Base-by-base conservation (phyloP, 2,797 vertebrate genomes). In the Meda fulgida region DNA sequence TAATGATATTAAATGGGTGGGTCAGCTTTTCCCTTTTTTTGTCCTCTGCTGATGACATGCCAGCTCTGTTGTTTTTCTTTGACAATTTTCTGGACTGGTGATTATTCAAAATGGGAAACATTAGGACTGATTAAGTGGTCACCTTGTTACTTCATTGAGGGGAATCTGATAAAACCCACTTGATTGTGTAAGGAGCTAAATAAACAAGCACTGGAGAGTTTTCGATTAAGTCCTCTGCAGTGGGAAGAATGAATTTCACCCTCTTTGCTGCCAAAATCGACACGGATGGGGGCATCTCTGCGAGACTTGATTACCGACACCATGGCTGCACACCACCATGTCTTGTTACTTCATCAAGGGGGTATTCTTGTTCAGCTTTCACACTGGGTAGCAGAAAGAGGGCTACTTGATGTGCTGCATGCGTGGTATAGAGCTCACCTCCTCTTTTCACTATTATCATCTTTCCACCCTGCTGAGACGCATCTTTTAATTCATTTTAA, bases 371-470 rank as follows among this genome's bases (percentile, higher is more conserved):
- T 48, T 88, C 78, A 26, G 40, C 70, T 19, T 83, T 88, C 2
- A 87, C 85, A 8, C 69, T 48, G 0, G 67, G 55, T 3, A 86
- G 21, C 0, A 87, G 73, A n/a, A 78, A 67, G n/a, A 86, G 34
- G 1, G 75, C 85, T 55, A 86, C 82, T 26, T 66, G 7, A 40
- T 80, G 84, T 14, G 82, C 85, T 51, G 72, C 73, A 16, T 83
- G 55, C 2, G 75, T 48, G 19, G 75, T 29, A 26, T 86, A 87
- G 19, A 80, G 66, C 60, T 85, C 48, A n/a, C 19, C 60, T 3
- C 75, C 46, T 4, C 85, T 89, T 78, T 38, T 83, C 14, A 84
- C 88, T 7, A 79, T 87, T 34, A 87, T 86, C 18, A 89, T 67
- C 11, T 75, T n/a, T 78, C 7, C 53, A 40, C 75, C 36, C 36